A percentile compares a stretch with the other conserved stretches of the same genome.
Evolutionary conservation across 2,888 invertebrate genomes (phyloP).

Genomic region (Heteropelma amictum): DNA sequence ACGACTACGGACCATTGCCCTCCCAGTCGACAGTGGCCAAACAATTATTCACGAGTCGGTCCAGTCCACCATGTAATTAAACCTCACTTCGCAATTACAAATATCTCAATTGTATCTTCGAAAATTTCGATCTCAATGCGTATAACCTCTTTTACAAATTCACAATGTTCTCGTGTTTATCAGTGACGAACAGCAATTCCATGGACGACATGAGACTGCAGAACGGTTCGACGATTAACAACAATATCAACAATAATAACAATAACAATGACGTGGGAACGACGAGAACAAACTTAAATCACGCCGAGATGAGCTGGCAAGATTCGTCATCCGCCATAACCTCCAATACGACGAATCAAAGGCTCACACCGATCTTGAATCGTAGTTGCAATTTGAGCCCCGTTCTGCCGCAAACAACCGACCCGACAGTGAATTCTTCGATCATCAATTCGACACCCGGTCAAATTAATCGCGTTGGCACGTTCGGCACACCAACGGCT

Average conservation of each 20-base stretch:
- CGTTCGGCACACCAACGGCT: constrained; percentile 68
- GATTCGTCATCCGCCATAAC: constrained; percentile 66
- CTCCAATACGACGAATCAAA: constrained; percentile 64
- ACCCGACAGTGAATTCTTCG: constrained; percentile 21
- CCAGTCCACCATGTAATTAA: constrained; percentile 64
- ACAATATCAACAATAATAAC: constrained; percentile 59
- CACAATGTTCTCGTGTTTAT: constrained; percentile 4
- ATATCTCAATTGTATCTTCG: too few relatives aligned
- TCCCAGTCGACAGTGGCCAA: constrained; percentile 68
- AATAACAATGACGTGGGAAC: constrained; percentile 62
- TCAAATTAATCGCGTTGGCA: constrained; percentile 45
- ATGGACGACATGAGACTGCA: constrained; percentile 73
- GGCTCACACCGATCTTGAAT: constrained; percentile 71
- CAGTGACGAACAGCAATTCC: constrained; percentile 74
- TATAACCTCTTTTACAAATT: too few relatives aligned
- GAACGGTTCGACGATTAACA: constrained; percentile 65
- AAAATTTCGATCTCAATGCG: too few relatives aligned
- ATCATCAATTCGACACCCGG: constrained; percentile 13
- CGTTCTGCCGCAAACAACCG: constrained; percentile 20
- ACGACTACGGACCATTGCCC: constrained; percentile 76
- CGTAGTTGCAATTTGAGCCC: constrained; percentile 59
- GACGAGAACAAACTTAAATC: constrained; percentile 57
- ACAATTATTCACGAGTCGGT: constrained; percentile 67
- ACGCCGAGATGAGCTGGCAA: constrained; percentile 67
- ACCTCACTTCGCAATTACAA: too few relatives aligned